A percentile compares a stretch with the other conserved stretches of the same genome.
Conservation (phyloP, 2,888 invertebrate species). For the Caenorhabditis sulstoni region DNA sequence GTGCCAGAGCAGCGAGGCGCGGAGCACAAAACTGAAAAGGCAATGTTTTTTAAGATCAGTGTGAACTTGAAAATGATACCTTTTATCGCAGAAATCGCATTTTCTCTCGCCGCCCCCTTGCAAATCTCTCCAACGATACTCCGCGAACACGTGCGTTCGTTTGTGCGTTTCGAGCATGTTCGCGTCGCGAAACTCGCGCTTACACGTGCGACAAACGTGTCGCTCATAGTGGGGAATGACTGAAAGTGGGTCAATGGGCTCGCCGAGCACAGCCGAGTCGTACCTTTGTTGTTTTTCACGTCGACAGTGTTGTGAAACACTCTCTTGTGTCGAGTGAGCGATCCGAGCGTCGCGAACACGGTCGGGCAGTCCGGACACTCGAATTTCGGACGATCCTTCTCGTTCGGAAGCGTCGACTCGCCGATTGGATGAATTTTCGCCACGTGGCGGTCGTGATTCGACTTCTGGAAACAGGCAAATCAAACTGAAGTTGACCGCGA, state of each 20-base stretch:
- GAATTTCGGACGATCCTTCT: constrained; percentile 35
- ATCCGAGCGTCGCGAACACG: constrained; percentile 14
- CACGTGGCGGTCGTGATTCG: constrained; percentile 61
- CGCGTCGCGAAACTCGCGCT: constrained; percentile 29
- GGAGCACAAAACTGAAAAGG: constrained; percentile 31
- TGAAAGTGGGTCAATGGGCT: constrained; percentile 9
- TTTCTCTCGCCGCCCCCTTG: constrained; percentile 18
- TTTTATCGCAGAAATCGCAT: constrained; percentile 50
- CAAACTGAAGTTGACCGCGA: not conserved
- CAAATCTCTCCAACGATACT: constrained; percentile 27
- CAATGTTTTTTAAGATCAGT: not conserved
- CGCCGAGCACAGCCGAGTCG: not conserved
- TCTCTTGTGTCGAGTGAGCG: constrained; percentile 27
- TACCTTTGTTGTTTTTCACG: constrained; percentile 8
- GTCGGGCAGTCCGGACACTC: constrained; percentile 63
- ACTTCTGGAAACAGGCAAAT: constrained; percentile 41
- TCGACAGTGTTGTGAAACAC: constrained; percentile 10
- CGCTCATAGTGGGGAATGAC: constrained; percentile 2
- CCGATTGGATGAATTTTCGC: constrained; percentile 56
- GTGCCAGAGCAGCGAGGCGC: constrained; percentile 45
- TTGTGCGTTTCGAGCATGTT: constrained; percentile 38
- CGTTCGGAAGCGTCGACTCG: constrained; percentile 13
- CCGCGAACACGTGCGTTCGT: constrained; percentile 11
- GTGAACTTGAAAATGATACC: too few relatives aligned
- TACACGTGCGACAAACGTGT: constrained; percentile 32